Evolutionary conservation across 1,140 invertebrate genomes (phyloP), one percentile per base, ranked within the genome.

Genomic region (Leptonema lineaticorne): DNA sequence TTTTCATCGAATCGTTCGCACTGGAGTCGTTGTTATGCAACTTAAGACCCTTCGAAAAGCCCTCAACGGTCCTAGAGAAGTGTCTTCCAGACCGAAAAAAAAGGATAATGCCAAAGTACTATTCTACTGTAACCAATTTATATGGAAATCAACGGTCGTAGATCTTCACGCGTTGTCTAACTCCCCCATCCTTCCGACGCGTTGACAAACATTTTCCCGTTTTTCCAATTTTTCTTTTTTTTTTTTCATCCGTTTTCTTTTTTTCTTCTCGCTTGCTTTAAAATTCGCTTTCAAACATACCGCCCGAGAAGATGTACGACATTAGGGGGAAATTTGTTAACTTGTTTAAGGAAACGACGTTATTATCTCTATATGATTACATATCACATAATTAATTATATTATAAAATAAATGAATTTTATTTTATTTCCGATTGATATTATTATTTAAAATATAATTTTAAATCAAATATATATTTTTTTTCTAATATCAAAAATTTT

Each of bases 41-140:
- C 50, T 53, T 53, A 53, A 53, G 24, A 24, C 18, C 27, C 30
- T 59, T 28, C n/a, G 28, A 29, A 59, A 33, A 33, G 28, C 27
- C 33, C 30, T 33, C 57, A 27, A 53, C 16, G 48, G n/a, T 53
- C 48, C 24, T 53, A 53, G n/a, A n/a, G n/a, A n/a, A n/a, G n/a
- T n/a, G n/a, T n/a, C n/a, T n/a, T n/a, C n/a, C n/a, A n/a, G 16
- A 33, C 57, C 57, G 57, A 59, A 59, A 29, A n/a, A n/a, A n/a
- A 37, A 59, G 57, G 41, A 50, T 50, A 59, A 59, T 24, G 20
- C n/a, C 27, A 20, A 41, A 27, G 29, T 18, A 41, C 60, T 18
- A 28, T 22, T 63, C 30, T 9, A 28, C 63, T 37, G 50, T 66
- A 66, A 57, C 63, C 63, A 66, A 66, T 66, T 66, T 66, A 66